These are phyloP conservation scores for Noctua janthina DNA, from an alignment of 2,888 invertebrate genomes.

Conservation along the genomic window DNA sequence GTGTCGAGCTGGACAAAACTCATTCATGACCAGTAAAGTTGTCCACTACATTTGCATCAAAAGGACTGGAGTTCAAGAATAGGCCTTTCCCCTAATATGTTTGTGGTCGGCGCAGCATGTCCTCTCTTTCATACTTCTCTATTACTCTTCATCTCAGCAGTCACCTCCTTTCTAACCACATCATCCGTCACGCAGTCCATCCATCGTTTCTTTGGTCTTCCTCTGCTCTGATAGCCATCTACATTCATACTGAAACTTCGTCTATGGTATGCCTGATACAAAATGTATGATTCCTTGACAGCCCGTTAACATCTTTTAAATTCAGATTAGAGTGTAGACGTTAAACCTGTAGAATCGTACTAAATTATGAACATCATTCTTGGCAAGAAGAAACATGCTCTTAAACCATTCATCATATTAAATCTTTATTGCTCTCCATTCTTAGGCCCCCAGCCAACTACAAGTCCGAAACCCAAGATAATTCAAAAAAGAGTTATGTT, in stretches of 20 bases:
- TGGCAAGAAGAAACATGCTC: slow-evolving; percentile 23
- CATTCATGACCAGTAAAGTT: background rate
- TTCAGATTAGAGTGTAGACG: background rate
- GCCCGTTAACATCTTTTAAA: background rate
- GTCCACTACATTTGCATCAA: background rate
- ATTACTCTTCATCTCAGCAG: too few species aligned
- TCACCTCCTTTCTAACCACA: too few species aligned
- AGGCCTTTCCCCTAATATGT: background rate
- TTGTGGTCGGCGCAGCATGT: too few species aligned
- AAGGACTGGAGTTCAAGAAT: background rate
- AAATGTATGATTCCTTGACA: background rate
- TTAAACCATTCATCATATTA: slow-evolving; percentile 32
- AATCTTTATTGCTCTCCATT: slow-evolving; percentile 35
- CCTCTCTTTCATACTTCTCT: too few species aligned
- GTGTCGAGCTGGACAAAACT: background rate
- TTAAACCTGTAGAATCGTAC: slow-evolving; percentile 30
- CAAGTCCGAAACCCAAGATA: slow-evolving; percentile 16
- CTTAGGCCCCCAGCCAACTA: slow-evolving; percentile 34
- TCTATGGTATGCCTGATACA: background rate
- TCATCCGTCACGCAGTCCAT: background rate
- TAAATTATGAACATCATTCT: background rate
- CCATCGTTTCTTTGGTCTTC: too few species aligned
- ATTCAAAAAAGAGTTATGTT: slow-evolving; percentile 22
- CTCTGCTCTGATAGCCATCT: too few species aligned
- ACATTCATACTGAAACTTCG: too few species aligned